Evolutionary conservation across 1,140 invertebrate species (phyloP).

Genomic region (Rhynchophorus ferrugineus): DNA sequence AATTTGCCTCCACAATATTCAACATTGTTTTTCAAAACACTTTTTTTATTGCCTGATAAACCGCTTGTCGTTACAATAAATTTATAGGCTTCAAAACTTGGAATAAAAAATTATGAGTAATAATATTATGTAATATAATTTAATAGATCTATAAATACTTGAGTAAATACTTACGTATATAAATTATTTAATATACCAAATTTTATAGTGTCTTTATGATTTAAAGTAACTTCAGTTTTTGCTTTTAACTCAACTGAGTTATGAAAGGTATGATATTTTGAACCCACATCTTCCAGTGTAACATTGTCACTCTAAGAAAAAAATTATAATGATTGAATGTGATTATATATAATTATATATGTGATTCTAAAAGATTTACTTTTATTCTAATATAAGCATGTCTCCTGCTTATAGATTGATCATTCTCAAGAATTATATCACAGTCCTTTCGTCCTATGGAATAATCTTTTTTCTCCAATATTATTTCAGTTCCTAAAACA

Average conservation of each 20-base stretch:
- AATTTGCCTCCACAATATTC: constrained; percentile 41
- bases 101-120: constrained; percentile 12
- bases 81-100: constrained; percentile 26
- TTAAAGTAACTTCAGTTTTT: constrained; percentile 33
- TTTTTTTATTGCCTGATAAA: constrained; percentile 39
- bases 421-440: constrained; percentile 25
- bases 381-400: constrained; percentile 23
- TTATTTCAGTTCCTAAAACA: constrained; percentile 18
- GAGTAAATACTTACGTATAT: constrained; percentile 21
- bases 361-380: constrained; percentile 13
- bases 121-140: constrained; percentile 35
- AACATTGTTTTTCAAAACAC: constrained; percentile 38
- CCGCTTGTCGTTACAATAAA: constrained; percentile 42
- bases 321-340: background rate
- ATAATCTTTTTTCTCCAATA: constrained; percentile 16
- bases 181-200: constrained; percentile 47
- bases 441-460: constrained; percentile 27
- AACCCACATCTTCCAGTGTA: constrained; percentile 43
- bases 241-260: constrained; percentile 39
- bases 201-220: constrained; percentile 42
- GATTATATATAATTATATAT: background rate
- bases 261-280: constrained; percentile 49
- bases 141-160: constrained; percentile 14
- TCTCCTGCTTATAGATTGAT: constrained; percentile 28
- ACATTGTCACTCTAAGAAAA: constrained; percentile 34